phyloP scores from a whole-genome alignment of 2,888 invertebrate genomes.

The Drosophila lacicola region DNA sequence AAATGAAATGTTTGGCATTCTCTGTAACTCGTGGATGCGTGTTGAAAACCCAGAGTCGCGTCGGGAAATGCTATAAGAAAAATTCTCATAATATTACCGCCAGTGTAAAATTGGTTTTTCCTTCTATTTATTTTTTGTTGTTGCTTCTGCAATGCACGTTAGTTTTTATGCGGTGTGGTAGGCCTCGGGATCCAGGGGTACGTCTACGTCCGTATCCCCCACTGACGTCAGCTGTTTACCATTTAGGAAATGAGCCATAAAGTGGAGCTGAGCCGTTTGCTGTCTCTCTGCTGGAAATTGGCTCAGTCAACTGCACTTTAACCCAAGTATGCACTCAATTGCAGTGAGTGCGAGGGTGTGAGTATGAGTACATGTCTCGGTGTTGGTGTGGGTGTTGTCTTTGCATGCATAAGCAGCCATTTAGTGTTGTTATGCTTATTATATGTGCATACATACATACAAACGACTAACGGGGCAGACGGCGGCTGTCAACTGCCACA shows the following conservation, averaged over 20 bases:
- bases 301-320: constrained; percentile 74
- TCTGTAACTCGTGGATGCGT: too few relatives aligned
- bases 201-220: neutral
- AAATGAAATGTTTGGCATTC: too few relatives aligned
- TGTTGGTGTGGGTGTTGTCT: constrained; percentile 45
- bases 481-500: constrained; percentile 62
- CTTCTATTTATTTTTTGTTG: neutral
- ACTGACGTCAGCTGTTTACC: constrained; percentile 64
- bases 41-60: too few relatives aligned
- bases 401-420: constrained; percentile 78
- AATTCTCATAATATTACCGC: neutral
- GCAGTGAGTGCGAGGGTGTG: constrained; percentile 44
- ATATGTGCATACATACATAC: constrained; percentile 48
- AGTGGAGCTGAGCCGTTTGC: constrained; percentile 52
- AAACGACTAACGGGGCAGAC: constrained; percentile 28
- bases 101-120: constrained; percentile 14
- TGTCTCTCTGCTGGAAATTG: constrained; percentile 64
- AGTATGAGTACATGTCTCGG: neutral
- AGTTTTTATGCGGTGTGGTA: constrained; percentile 48
- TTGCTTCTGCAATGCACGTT: constrained; percentile 39
- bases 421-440: constrained; percentile 80
- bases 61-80: too few relatives aligned
- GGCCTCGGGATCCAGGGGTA: constrained; percentile 38
- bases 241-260: constrained; percentile 82
- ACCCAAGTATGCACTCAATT: constrained; percentile 77